phyloP scores from a whole-genome alignment of 2,113 vertebrate species.

The Hoplias malabaricus region DNA sequence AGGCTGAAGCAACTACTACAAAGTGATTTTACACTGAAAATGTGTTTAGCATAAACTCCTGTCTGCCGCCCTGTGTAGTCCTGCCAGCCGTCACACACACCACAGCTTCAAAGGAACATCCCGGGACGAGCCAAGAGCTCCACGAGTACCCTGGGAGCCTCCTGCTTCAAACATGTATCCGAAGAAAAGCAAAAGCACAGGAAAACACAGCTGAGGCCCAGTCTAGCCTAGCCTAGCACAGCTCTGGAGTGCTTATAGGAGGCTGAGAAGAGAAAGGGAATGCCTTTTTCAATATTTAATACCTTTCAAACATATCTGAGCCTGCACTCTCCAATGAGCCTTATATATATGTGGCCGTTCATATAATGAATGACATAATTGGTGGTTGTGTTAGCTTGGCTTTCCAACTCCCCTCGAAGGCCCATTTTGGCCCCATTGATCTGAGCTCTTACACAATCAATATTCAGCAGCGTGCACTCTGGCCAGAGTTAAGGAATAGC shows the following conservation, averaged over 20 bases:
- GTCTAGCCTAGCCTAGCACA: not conserved
- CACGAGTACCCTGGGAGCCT: conserved; percentile 65
- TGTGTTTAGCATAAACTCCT: conserved; percentile 60
- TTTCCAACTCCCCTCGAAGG: conserved; percentile 54
- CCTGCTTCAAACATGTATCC: conserved; percentile 30
- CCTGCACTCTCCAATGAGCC: conserved; percentile 13
- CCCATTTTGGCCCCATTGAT: conserved; percentile 58
- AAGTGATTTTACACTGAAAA: conserved; percentile 73
- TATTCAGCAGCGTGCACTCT: conserved; percentile 49
- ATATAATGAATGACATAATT: conserved; percentile 61
- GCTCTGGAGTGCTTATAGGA: not conserved
- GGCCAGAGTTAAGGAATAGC: conserved; percentile 42
- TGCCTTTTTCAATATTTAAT: conserved; percentile 40
- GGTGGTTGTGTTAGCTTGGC: conserved; percentile 61
- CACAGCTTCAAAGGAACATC: conserved; percentile 62
- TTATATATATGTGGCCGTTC: conserved; percentile 28
- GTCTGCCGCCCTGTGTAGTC: conserved; percentile 67
- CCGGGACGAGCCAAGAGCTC: conserved; percentile 34
- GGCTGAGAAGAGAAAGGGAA: conserved; percentile 5
- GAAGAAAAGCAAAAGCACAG: not conserved
- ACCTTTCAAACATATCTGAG: conserved; percentile 18
- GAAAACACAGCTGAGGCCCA: not conserved
- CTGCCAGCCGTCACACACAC: conserved; percentile 67
- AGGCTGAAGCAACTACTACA: conserved; percentile 53
- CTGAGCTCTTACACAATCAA: conserved; percentile 66